A percentile compares a stretch with the other conserved stretches of the same genome.
phyloP scores from a whole-genome alignment of 2,797 vertebrate species.

The Oryzias sinensis region DNA sequence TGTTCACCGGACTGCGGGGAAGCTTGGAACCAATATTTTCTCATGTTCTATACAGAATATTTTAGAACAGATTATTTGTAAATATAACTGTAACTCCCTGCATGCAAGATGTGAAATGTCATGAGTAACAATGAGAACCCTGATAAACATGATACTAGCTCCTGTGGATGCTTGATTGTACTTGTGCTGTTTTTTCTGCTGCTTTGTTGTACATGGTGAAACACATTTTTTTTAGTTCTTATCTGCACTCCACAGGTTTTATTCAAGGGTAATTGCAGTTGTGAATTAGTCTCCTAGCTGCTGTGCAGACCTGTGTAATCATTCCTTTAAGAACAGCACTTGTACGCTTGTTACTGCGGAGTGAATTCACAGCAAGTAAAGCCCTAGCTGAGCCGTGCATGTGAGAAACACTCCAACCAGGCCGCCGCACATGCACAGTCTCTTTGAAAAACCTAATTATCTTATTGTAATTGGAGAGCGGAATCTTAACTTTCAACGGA shows the following conservation, averaged over 20 bases:
- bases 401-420: slow-evolving; percentile 21
- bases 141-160: neutral
- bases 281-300: slow-evolving; percentile 27
- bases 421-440: neutral
- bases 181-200: slow-evolving; percentile 3
- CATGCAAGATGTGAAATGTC: neutral
- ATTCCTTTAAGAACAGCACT: slow-evolving; percentile 24
- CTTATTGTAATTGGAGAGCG: slow-evolving; percentile 9
- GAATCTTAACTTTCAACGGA: slow-evolving; percentile 19
- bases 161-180: neutral
- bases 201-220: neutral
- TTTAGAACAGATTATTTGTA: neutral
- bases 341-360: slow-evolving; percentile 7
- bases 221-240: slow-evolving; percentile 3
- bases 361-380: slow-evolving; percentile 7
- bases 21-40: slow-evolving; percentile 8
- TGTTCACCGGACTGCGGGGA: slow-evolving; percentile 11
- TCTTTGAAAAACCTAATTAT: slow-evolving; percentile 21
- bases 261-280: slow-evolving; percentile 17
- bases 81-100: neutral
- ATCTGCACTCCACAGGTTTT: slow-evolving; percentile 16
- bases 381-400: slow-evolving; percentile 17
- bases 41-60: slow-evolving; percentile 1
- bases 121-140: neutral
- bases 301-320: slow-evolving; percentile 20